Base-by-base conservation (phyloP, 2,113 vertebrate species). In the Fulica atra region DNA sequence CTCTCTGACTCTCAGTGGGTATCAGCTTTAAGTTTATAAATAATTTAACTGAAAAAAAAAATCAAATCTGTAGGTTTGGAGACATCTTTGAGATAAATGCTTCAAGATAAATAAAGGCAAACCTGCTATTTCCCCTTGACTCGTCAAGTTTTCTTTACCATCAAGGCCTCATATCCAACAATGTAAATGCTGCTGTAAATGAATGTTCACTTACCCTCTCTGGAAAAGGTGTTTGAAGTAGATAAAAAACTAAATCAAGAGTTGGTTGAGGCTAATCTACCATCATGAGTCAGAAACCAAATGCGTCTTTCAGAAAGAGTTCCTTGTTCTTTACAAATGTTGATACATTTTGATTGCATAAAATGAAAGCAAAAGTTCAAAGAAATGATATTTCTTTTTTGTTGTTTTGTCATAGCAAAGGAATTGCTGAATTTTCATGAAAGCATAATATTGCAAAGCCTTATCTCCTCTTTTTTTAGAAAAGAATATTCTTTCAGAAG, bases 401-500 rank as follows among this genome's bases (percentile, higher is more conserved):
- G 21, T 72, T 82, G 26, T 93, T 82, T 89, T 90, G 24, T 77
- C 40, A 71, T 61, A 82, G 20, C 9, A 85, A 11, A 56, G 42
- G 70, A 71, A 82, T 60, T 92, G 35, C 17, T 96, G 53, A 88
- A 81, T 85, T 95, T 92, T 95, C 60, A 86, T 79, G 69, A 91
- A 95, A 84, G 66, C 20, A 9, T 63, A 76, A 74, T 93, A 77
- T 29, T 38, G 24, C 28, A 80, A 82, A 84, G 36, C 28, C n/a
- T 95, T 42, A 38, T 66, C 48, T 87, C 6, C 28, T 88, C 7
- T 92, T 93, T 66, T 95, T 94, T 70, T 59, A 35, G 50, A 48
- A 61, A 91, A 72, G 6, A 93, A 79, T 73, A 85, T 83, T 94
- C 24, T 95, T 95, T 87, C 78, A 73, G 81, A 88, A 94, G 69